Conservation (phyloP, 2,113 vertebrate species). For the Quiscalus mexicanus region DNA sequence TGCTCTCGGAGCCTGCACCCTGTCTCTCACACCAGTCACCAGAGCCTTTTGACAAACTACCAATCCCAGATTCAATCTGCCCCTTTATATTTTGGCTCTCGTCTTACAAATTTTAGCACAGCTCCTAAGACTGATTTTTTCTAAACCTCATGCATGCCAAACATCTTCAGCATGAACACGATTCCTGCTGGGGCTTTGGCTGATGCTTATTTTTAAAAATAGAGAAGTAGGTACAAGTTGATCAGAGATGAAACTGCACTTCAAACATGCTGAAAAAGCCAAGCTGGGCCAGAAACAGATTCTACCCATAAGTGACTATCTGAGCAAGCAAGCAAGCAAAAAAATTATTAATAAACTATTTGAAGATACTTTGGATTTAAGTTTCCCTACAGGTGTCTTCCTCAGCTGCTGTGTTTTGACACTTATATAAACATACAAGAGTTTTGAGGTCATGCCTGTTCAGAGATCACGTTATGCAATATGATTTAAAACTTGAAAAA, state of each 20-base stretch:
- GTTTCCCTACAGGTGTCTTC: not conserved
- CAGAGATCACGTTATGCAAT: not conserved
- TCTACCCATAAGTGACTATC: not conserved
- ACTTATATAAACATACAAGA: not conserved
- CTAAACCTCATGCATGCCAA: not conserved
- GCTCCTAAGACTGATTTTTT: not conserved
- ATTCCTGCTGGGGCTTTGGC: not conserved
- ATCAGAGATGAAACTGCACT: not conserved
- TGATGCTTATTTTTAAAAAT: constrained; percentile 42
- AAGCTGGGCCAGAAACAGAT: not conserved
- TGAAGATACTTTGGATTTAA: not conserved
- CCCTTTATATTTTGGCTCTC: not conserved
- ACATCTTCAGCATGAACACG: not conserved
- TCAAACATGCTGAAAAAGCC: not conserved
- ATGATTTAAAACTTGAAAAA: constrained; percentile 19
- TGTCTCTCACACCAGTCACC: not conserved
- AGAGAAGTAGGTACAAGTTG: constrained; percentile 24
- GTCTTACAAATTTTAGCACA: not conserved
- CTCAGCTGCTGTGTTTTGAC: not conserved
- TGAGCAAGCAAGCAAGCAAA: not conserved
- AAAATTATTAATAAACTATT: not conserved
- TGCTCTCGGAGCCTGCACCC: not conserved
- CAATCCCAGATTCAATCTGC: not conserved
- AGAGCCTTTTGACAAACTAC: not conserved
- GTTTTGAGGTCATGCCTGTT: not conserved